Percentiles rank a stretch among this genome's conserved stretches.
These are phyloP conservation scores for Lochmaea crataegi DNA, from an alignment of 2,888 invertebrate genomes.

Conservation along the genomic window DNA sequence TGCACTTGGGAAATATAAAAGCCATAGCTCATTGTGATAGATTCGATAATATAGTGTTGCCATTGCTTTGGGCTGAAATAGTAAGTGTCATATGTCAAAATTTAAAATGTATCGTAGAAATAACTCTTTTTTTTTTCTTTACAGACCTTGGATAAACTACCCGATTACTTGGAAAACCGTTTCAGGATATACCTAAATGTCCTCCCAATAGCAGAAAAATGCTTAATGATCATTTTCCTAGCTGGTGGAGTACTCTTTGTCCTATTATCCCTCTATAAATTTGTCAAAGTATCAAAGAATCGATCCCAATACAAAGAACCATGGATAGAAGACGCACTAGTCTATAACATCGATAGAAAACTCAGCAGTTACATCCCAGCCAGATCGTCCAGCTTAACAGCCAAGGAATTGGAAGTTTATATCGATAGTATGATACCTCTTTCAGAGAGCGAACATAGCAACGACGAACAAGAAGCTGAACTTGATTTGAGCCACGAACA, in stretches of 20 bases:
- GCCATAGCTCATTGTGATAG: constrained; percentile 73
- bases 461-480: not conserved
- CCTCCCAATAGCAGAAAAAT: constrained; percentile 73
- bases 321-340: constrained; percentile 59
- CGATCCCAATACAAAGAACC: constrained; percentile 42
- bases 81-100: constrained; percentile 73
- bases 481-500: not conserved
- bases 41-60: constrained; percentile 80
- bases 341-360: constrained; percentile 55
- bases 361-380: constrained; percentile 57
- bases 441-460: constrained; percentile 2
- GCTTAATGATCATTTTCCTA: constrained; percentile 69
- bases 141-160: constrained; percentile 79
- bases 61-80: constrained; percentile 90
- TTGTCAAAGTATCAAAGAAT: constrained; percentile 47
- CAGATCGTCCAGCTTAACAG: constrained; percentile 52
- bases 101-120: not conserved
- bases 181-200: constrained; percentile 81
- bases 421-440: constrained; percentile 42
- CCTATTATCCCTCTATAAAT: constrained; percentile 65
- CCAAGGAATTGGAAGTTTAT: constrained; percentile 61
- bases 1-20: constrained; percentile 79
- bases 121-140: constrained; percentile 49
- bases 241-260: constrained; percentile 68
- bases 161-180: constrained; percentile 71